Evolutionary conservation across 2,888 invertebrate species (phyloP), one percentile per base, ranked within the genome.

Genomic region (Buathra laborator): DNA sequence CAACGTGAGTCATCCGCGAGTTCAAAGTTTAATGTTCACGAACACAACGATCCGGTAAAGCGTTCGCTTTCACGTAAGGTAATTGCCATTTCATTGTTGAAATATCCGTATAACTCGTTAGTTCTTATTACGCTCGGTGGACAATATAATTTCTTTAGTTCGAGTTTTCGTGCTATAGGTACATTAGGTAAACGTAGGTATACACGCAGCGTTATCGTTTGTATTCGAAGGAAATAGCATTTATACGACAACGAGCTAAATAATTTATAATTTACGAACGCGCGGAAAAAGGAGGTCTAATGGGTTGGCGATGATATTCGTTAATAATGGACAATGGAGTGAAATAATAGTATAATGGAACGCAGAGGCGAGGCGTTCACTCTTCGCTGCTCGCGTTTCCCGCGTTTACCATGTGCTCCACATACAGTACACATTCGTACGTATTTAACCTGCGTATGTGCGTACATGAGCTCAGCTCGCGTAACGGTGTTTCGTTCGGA

Each of bases 261-360:
- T 71, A 53, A 66, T 53, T 80, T 80, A 44, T 66, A 80, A 53
- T 79, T 68, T 64, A 53, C 56, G 64, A 51, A 29, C 64, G 59
- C 10, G 59, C 16, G 19, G 44, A 16, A 48, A 71, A 37, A 74
- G 53, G 32, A 32, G n/a, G 14, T 67, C 32, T 74, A 81, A 81
- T 74, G 81, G 59, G 24, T 46, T 37, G 48, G 19, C 51, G 74
- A 81, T 67, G 37, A 74, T 74, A 67, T 74, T 81, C 16, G 51
- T 68, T 59, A 56, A 68, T 74, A 68, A 59, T 59, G 32, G 74
- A 74, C 68, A 59, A 81, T 66, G 29, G 56, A 10, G 32, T 46
- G 44, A 66, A 64, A 80, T 67, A 59, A 81, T 74, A 59, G 67
- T 44, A 72, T 72, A 81, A 81, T 68, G 56, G 6, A 56, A 67